These are phyloP conservation scores for Cricetomys ansorgei DNA, from an alignment of 2,113 vertebrate genomes.

Conservation along the genomic window DNA sequence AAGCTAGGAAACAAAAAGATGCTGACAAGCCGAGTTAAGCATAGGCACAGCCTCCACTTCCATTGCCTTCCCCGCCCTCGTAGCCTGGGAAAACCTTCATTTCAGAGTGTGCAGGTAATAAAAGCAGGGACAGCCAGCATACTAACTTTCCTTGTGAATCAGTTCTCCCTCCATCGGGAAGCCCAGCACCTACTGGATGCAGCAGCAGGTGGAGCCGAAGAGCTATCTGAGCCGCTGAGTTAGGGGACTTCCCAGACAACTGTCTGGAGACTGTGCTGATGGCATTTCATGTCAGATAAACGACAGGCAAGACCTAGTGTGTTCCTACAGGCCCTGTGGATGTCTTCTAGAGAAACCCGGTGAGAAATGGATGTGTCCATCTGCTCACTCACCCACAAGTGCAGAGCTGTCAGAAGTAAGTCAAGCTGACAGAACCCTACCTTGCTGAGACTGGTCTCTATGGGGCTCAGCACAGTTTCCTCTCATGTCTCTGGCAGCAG, in stretches of 20 bases:
- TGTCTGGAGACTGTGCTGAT: not conserved
- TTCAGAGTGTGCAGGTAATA: not conserved
- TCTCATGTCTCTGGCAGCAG: not conserved
- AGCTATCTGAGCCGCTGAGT: not conserved
- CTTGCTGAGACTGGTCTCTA: not conserved
- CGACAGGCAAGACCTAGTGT: not conserved
- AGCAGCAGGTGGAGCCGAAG: constrained; percentile 46
- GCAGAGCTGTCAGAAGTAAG: not conserved
- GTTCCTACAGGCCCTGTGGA: not conserved
- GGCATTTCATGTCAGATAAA: not conserved
- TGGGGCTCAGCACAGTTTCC: not conserved
- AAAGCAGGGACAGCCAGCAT: not conserved
- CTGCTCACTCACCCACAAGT: not conserved
- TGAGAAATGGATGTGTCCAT: not conserved
- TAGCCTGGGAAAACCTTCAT: not conserved
- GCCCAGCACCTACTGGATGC: not conserved
- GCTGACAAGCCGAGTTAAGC: not conserved
- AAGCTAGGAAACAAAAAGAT: not conserved
- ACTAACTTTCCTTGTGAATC: not conserved
- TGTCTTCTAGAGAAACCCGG: not conserved
- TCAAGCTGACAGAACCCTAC: not conserved
- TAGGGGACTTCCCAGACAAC: not conserved
- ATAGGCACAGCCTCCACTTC: not conserved
- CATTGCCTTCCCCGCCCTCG: not conserved
- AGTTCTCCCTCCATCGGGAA: not conserved